These are phyloP conservation scores for Myotis myotis DNA, from an alignment of 2,797 vertebrate genomes.

Conservation along the genomic window DNA sequence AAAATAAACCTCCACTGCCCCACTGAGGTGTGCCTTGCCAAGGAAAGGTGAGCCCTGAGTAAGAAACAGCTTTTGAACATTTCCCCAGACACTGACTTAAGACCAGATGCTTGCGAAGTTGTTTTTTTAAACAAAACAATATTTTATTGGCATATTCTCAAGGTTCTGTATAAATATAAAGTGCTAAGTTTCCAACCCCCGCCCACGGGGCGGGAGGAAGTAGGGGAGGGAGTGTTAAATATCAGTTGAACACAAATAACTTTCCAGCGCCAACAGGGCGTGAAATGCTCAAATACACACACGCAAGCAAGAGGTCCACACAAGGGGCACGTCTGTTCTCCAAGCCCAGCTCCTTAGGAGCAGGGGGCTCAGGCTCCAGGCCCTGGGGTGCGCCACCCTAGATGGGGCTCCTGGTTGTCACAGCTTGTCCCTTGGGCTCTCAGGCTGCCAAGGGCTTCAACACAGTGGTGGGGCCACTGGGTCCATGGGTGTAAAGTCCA, in stretches of 20 bases:
- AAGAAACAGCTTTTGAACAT: neutral
- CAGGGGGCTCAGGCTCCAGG: neutral
- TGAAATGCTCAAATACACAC: neutral
- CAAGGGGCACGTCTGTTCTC: neutral
- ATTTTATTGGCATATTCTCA: conserved; percentile 72
- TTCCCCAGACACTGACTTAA: neutral
- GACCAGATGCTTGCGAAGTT: neutral
- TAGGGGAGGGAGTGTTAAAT: conserved; percentile 59
- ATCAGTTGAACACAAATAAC: conserved; percentile 64
- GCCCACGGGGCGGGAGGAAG: conserved; percentile 66
- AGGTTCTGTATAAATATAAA: conserved; percentile 81
- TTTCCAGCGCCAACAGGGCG: conserved; percentile 13
- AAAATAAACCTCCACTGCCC: neutral
- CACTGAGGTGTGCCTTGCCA: fast-evolving
- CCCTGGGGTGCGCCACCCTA: neutral
- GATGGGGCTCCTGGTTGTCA: conserved; percentile 47
- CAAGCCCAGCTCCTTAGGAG: neutral
- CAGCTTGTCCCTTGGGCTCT: conserved; percentile 58
- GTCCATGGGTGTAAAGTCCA: neutral
- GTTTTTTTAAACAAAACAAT: conserved; percentile 70
- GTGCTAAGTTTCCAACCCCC: conserved; percentile 73
- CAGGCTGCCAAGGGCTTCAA: conserved; percentile 27
- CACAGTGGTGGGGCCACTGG: neutral
- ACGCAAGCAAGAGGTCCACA: neutral
- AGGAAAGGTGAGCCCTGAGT: neutral